Evolutionary conservation across 2,888 invertebrate species (phyloP).

Genomic region (Synanthedon andrenaeformis): DNA sequence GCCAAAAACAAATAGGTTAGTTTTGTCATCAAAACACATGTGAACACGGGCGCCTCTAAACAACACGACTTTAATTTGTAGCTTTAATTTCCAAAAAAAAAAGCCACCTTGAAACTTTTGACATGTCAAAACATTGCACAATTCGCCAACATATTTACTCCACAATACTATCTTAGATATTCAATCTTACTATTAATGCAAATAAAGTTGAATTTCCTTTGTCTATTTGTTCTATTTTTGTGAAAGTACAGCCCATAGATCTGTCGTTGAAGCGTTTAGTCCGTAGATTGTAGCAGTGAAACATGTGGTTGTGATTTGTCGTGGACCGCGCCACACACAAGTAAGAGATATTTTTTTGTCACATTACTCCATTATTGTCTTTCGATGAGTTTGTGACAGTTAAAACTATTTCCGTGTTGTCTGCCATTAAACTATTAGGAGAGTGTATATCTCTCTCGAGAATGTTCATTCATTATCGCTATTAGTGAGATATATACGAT

Average conservation of each 20-base stretch:
- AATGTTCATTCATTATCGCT: not conserved
- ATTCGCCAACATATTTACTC: not conserved
- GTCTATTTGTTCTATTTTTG: conserved; percentile 13
- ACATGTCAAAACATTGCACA: not conserved
- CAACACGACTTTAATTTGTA: conserved; percentile 9
- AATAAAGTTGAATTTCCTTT: not conserved
- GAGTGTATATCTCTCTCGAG: conserved; percentile 8
- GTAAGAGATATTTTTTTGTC: conserved; percentile 21
- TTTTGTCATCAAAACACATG: conserved; percentile 4
- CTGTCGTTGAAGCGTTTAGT: conserved; percentile 62
- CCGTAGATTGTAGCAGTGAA: conserved; percentile 34
- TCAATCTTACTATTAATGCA: not conserved
- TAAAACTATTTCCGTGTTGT: conserved; percentile 39
- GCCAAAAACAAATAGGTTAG: conserved; percentile 7
- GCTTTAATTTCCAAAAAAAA: not conserved
- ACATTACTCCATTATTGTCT: conserved; percentile 51
- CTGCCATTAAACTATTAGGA: conserved; percentile 52
- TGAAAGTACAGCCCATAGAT: conserved; percentile 52
- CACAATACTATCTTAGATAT: too few species aligned
- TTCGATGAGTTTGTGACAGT: conserved; percentile 52
- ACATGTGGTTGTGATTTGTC: conserved; percentile 55
- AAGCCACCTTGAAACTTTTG: not conserved
- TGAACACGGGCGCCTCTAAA: conserved; percentile 2
- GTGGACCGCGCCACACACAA: conserved; percentile 53
- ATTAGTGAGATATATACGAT: not conserved